Conservation (phyloP, 1,140 invertebrate species). For the Philopotamus ludificatus region DNA sequence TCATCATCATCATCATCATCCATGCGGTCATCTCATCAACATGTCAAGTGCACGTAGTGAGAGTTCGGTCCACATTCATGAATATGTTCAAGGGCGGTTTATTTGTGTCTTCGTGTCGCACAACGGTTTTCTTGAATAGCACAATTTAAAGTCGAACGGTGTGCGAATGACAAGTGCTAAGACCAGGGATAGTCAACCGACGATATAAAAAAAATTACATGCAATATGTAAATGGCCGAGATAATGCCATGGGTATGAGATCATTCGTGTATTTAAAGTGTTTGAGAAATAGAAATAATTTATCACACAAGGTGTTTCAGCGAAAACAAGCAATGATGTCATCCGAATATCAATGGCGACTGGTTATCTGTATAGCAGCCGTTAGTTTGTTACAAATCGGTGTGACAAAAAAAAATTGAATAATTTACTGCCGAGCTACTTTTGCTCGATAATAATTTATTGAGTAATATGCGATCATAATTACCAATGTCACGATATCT, state of each 20-base stretch:
- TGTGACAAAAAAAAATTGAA: background rate
- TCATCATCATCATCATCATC: too few species aligned
- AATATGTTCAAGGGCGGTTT: background rate
- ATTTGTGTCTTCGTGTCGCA: slow-evolving; percentile 3
- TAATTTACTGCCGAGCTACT: too few species aligned
- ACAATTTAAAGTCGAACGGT: too few species aligned
- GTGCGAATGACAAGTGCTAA: too few species aligned
- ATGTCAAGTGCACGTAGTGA: background rate
- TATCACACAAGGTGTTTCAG: slow-evolving; percentile 21
- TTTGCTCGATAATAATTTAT: too few species aligned
- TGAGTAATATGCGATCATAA: slow-evolving; percentile 46
- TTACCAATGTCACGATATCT: slow-evolving; percentile 67
- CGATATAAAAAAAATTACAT: too few species aligned
- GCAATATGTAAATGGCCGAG: background rate
- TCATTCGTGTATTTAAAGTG: slow-evolving; percentile 1
- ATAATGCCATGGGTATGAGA: background rate
- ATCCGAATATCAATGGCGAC: slow-evolving; percentile 21
- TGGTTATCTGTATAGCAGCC: too few species aligned
- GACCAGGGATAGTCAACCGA: background rate
- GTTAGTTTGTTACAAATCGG: too few species aligned
- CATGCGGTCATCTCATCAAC: background rate
- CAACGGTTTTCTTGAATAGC: too few species aligned
- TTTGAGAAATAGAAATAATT: background rate
- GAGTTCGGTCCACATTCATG: background rate
- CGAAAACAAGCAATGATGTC: slow-evolving; percentile 25